phyloP scores from a whole-genome alignment of 2,888 invertebrate genomes.

The Antitype chi region DNA sequence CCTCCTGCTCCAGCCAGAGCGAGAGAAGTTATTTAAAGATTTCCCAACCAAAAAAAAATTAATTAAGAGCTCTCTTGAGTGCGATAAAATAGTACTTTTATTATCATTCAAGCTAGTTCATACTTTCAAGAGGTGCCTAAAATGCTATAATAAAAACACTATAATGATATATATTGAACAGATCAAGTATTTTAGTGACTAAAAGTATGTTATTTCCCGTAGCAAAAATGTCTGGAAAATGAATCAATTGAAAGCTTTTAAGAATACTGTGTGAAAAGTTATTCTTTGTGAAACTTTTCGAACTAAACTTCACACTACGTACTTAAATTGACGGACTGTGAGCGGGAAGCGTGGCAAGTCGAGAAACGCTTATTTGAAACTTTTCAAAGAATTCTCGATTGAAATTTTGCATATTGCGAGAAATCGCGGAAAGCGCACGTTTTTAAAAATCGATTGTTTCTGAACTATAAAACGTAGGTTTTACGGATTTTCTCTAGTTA shows the following conservation, averaged over 20 bases:
- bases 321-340: conserved; percentile 65
- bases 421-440: conserved; percentile 29
- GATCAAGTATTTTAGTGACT: not conserved
- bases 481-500: not conserved
- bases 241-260: conserved; percentile 54
- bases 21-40: no score
- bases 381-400: conserved; percentile 57
- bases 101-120: not conserved
- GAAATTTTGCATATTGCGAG: conserved; percentile 53
- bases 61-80: no score
- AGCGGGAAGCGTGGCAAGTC: conserved; percentile 57
- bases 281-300: conserved; percentile 58
- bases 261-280: conserved; percentile 58
- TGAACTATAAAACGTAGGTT: not conserved
- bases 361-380: conserved; percentile 63
- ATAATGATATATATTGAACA: not conserved
- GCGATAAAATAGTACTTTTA: not conserved
- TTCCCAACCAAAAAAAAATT: not conserved
- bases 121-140: not conserved
- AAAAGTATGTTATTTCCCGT: conserved; percentile 23
- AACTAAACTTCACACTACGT: conserved; percentile 63
- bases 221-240: conserved; percentile 29
- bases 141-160: not conserved
- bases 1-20: no score
- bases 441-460: conserved; percentile 36